Evolutionary conservation across 2,113 vertebrate genomes (phyloP).

Genomic region (Amia ocellicauda): DNA sequence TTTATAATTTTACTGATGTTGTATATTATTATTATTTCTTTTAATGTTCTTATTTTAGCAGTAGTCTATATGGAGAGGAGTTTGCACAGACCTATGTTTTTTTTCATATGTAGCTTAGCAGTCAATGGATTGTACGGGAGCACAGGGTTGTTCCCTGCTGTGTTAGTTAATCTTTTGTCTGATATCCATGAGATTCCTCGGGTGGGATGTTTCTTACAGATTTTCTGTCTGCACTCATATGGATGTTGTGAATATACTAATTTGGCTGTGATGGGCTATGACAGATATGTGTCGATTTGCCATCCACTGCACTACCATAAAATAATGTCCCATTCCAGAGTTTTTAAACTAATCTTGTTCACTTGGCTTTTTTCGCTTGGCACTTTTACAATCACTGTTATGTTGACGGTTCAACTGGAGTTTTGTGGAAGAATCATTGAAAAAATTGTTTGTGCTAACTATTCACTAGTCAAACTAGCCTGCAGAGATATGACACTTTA

Average conservation of each 20-base stretch:
- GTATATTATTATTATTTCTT: neutral
- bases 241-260: too few relatives aligned
- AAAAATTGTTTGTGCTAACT: constrained; percentile 1
- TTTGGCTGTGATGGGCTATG: neutral
- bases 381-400: neutral
- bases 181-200: neutral
- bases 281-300: neutral
- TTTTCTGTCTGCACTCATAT: too few relatives aligned
- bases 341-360: neutral
- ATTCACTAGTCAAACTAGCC: too few relatives aligned
- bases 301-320: neutral
- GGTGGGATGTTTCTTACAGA: neutral
- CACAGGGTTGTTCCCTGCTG: neutral
- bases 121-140: neutral
- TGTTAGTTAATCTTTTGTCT: neutral
- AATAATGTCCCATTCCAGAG: neutral
- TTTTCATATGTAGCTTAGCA: neutral
- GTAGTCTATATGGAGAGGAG: neutral
- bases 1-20: neutral
- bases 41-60: neutral
- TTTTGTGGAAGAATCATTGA: neutral
- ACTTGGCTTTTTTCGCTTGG: neutral
- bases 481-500: too few relatives aligned
- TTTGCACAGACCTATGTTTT: neutral
- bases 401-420: neutral